Base-by-base conservation (phyloP, 2,888 invertebrate genomes). In the Pherbina coryleti region DNA sequence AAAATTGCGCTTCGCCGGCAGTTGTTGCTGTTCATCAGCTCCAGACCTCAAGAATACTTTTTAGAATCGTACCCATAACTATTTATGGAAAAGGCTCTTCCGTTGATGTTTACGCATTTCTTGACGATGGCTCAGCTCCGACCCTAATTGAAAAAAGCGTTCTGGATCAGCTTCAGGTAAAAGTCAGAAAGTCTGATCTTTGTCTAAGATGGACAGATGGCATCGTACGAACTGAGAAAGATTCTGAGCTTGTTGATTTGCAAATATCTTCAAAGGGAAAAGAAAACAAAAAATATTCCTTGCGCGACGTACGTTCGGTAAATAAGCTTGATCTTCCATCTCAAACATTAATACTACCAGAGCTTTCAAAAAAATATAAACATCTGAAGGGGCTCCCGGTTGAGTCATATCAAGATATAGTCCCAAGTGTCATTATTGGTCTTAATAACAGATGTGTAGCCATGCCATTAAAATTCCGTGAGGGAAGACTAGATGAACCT, bases 401-500 rank as follows among this genome's bases (percentile, higher is more conserved):
- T 8, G 34, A 17, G 3, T 78, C 77, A 14, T 79, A 78, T 64
- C 44, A 67, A 0, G 66, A 77, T 14, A 71, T 67, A 3, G 55
- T 55, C 9, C 77, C 79, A 17, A 74, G 64, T 11, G 17, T 81
- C 8, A 75, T 81, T 17, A 80, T 81, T 19, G 78, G 79, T 5
- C 34, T 81, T 5, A 78, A 77, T 69, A 79, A 80, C n/a, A 73
- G 64, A 67, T 67, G 66, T n/a, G 70, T 79, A 9, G 72, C 71
- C 9, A 78, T 80, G 78, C 80, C 76, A 5, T 9, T 79, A 11
- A 64, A 64, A 60, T 60, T 60, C 60, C 28, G 74, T 0, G 78
- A 80, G 19, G 78, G 80, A 19, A 76, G 55, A 28, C 4, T 19
- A 3, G 0, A 75, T 25, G 79, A 81, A n/a, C n/a, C n/a, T n/a